Conservation (phyloP, 1,140 invertebrate genomes). For the Drosophila trapezifrons region DNA sequence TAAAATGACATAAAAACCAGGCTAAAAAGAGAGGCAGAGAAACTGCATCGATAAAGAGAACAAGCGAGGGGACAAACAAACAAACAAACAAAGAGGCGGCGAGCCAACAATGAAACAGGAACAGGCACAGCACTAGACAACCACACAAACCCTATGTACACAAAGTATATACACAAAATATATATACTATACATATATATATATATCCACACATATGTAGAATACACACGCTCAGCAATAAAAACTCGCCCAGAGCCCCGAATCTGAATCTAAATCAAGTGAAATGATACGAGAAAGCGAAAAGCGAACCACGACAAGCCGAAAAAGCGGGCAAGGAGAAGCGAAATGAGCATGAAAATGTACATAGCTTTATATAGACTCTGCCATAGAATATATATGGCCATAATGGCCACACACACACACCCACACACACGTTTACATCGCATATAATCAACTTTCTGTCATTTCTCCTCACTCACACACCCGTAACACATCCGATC, state of each 20-base stretch:
- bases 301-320: not conserved
- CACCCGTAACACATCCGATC: not conserved
- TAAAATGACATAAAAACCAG: slow-evolving; percentile 14
- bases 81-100: slow-evolving; percentile 6
- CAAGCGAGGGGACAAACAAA: slow-evolving; percentile 8
- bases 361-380: slow-evolving; percentile 19
- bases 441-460: slow-evolving; percentile 31
- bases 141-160: too few relatives aligned
- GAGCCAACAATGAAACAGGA: slow-evolving; percentile 13
- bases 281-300: slow-evolving; percentile 20
- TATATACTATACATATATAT: not conserved
- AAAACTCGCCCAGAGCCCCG: slow-evolving; percentile 16
- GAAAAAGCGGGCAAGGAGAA: not conserved
- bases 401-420: slow-evolving; percentile 10
- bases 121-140: not conserved
- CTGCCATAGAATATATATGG: not conserved
- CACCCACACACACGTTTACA: not conserved
- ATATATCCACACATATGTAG: not conserved
- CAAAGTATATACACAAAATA: not conserved
- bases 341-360: slow-evolving; percentile 20
- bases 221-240: slow-evolving; percentile 16
- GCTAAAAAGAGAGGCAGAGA: not conserved
- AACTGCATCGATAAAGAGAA: slow-evolving; percentile 39
- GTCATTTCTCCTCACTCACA: slow-evolving; percentile 21
- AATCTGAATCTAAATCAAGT: slow-evolving; percentile 31